A percentile compares a stretch with the other conserved stretches of the same genome.
phyloP scores from a whole-genome alignment of 2,113 vertebrate genomes.

The Austrofundulus limnaeus region DNA sequence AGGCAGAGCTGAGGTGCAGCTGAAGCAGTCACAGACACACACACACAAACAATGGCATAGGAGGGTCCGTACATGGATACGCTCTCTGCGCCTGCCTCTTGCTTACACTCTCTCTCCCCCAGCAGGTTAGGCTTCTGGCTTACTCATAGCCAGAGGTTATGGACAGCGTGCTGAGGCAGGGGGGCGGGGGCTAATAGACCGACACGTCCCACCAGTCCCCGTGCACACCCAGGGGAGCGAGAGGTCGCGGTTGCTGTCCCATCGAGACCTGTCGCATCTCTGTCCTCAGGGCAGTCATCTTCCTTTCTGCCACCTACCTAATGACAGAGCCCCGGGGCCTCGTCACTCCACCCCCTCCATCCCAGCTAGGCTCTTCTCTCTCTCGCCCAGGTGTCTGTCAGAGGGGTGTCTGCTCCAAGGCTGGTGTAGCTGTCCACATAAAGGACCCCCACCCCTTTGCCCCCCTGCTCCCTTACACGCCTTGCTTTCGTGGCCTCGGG shows the following conservation, averaged over 20 bases:
- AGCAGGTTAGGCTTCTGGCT: conserved; percentile 61
- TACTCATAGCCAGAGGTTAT: conserved; percentile 70
- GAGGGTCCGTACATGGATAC: conserved; percentile 49
- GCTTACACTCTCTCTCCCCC: conserved; percentile 35
- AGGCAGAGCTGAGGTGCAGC: conserved; percentile 71
- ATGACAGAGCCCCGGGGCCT: conserved; percentile 82
- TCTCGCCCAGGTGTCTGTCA: conserved; percentile 84
- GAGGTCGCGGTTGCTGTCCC: conserved; percentile 51
- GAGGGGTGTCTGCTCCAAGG: conserved; percentile 71
- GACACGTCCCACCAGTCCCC: conserved; percentile 74
- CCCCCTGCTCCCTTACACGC: neutral
- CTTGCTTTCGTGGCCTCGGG: conserved; percentile 67
- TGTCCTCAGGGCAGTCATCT: conserved; percentile 80
- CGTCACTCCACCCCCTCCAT: conserved; percentile 50
- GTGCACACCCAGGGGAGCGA: conserved; percentile 76
- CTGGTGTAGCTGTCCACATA: conserved; percentile 72
- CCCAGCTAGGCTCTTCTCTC: conserved; percentile 47
- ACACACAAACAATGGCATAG: conserved; percentile 60
- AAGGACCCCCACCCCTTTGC: conserved; percentile 52
- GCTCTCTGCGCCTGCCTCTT: conserved; percentile 32
- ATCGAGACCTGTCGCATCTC: conserved; percentile 70
- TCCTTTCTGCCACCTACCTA: conserved; percentile 70
- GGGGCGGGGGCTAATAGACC: conserved; percentile 68
- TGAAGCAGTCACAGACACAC: conserved; percentile 71
- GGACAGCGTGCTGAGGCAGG: conserved; percentile 49